Evolutionary conservation across 2,797 vertebrate genomes (phyloP), one percentile per base, ranked within the genome.

Genomic region (Clarias pachynema): DNA sequence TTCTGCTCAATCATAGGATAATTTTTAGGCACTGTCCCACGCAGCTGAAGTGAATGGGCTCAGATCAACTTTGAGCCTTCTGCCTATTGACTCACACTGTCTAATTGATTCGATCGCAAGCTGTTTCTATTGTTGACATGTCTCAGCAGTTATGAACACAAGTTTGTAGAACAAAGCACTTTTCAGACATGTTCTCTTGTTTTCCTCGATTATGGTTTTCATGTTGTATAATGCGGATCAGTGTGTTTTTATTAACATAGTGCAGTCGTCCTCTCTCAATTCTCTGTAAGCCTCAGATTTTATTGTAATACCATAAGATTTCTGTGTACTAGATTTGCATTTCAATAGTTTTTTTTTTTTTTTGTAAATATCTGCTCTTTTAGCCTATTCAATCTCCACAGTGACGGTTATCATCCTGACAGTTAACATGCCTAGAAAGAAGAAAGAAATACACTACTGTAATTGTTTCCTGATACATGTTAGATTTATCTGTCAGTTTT

Each of bases 11-110:
- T 83, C 66, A 37, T 79, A 12, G 85, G 69, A 77, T 77, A 37
- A 83, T 68, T 79, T 83, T 83, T 79, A 82, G 80, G 81, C 72
- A 60, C 79, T 68, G 69, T 86, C 79, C 85, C 79, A 82, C 70
- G 34, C 85, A 77, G 69, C 63, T 62, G 53, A 86, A 80, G 73
- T 86, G 84, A 85, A 85, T 82, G 70, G 79, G 63, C 72, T 82
- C 80, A 62, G 80, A 69, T 82, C 80, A 83, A 59, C 37, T 34
- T 78, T 29, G 34, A 83, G 80, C 53, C 85, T 86, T 80, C 79
- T 85, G 81, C 74, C 81, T 86, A 79, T 79, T 86, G 81, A 79
- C 74, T 79, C 81, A 77, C 60, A 74, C 69, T 59, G 78, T 86
- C 65, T 86, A 68, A 82, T 68, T 72, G 81, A 83, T 83, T 83